phyloP scores from a whole-genome alignment of 2,888 invertebrate species.

The Trypoxylon attenuatum region DNA sequence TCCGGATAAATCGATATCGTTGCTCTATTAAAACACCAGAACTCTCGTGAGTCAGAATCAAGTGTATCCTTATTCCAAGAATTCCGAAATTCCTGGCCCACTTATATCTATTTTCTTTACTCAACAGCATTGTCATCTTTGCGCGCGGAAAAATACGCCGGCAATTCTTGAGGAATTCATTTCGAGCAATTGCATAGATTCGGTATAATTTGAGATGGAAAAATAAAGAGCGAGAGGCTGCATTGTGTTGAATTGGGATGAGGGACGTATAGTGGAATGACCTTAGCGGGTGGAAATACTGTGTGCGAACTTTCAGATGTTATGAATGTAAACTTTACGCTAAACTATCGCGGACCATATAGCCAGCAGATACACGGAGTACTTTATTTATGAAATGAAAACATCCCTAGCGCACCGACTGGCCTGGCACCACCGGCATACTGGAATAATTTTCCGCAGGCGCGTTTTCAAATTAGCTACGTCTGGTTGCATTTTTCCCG shows the following conservation, averaged over 20 bases:
- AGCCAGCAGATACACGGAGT: constrained; percentile 1
- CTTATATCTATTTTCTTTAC: too few relatives aligned
- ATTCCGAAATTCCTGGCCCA: not conserved
- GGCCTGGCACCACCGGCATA: not conserved
- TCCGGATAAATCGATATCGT: constrained; percentile 40
- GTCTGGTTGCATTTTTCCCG: constrained; percentile 23
- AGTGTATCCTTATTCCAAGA: not conserved
- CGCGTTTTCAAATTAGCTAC: constrained; percentile 30
- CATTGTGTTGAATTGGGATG: not conserved
- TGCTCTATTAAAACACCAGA: constrained; percentile 10
- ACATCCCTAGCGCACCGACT: constrained; percentile 19
- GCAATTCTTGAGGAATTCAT: not conserved
- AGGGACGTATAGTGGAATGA: constrained; percentile 30
- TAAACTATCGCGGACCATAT: constrained; percentile 24
- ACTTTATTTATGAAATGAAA: constrained; percentile 50
- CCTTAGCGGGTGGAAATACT: constrained; percentile 34
- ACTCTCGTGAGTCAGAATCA: not conserved
- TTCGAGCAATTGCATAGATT: not conserved
- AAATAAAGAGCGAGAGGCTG: not conserved
- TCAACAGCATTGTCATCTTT: not conserved
- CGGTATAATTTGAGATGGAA: not conserved
- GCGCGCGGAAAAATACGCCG: not conserved
- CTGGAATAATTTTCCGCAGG: constrained; percentile 36
- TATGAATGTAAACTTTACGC: constrained; percentile 47
- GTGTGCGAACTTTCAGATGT: constrained; percentile 47